Conservation (phyloP, 2,888 invertebrate species). For the Callyntrura sp. region DNA sequence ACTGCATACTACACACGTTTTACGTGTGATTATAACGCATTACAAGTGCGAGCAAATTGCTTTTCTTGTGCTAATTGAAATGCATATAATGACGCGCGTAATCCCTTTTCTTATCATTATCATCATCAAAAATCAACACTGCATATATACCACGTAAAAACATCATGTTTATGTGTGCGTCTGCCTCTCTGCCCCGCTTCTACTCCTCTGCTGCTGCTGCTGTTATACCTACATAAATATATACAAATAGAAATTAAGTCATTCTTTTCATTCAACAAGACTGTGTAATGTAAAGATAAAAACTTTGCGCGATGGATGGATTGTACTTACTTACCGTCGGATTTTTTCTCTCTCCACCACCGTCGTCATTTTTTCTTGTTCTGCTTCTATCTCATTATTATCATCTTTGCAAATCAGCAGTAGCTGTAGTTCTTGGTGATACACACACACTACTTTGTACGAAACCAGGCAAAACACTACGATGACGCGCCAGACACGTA, state of each 20-base stretch:
- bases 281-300: neutral
- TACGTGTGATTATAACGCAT: neutral
- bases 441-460: neutral
- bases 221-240: slow-evolving; percentile 2
- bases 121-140: slow-evolving; percentile 59
- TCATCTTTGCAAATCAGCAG: slow-evolving; percentile 66
- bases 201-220: neutral
- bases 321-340: slow-evolving; percentile 15
- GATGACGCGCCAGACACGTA: neutral
- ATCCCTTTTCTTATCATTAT: slow-evolving; percentile 55
- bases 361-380: slow-evolving; percentile 56
- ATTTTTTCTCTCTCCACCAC: slow-evolving; percentile 28
- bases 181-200: neutral
- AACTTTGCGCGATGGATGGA: slow-evolving; percentile 18
- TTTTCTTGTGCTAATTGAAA: slow-evolving; percentile 53
- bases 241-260: slow-evolving; percentile 54
- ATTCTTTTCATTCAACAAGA: slow-evolving; percentile 64
- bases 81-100: slow-evolving; percentile 57
- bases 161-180: neutral
- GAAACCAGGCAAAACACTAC: neutral
- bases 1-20: neutral
- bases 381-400: slow-evolving; percentile 59
- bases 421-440: neutral
- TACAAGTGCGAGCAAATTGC: slow-evolving; percentile 53
- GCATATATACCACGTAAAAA: neutral